These are phyloP conservation scores for Cistogaster globosa DNA, from an alignment of 2,888 invertebrate genomes.

Conservation along the genomic window DNA sequence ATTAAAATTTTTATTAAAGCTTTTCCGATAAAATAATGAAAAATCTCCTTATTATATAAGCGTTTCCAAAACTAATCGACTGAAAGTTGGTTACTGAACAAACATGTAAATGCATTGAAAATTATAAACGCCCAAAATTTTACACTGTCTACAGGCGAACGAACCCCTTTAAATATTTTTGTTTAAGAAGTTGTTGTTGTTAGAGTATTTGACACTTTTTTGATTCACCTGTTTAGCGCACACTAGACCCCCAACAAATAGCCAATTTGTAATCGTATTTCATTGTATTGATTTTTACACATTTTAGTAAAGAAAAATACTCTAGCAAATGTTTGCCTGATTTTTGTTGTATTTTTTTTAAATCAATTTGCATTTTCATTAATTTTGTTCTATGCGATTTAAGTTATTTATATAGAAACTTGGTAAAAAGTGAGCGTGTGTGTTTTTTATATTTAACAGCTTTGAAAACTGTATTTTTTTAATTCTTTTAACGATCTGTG, in stretches of 20 bases:
- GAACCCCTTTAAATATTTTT: neutral
- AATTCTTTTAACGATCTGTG: neutral
- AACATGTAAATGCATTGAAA: no score
- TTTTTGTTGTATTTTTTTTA: conserved; percentile 25
- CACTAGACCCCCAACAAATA: conserved; percentile 54
- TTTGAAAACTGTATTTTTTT: conserved; percentile 41
- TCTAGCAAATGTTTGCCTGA: neutral
- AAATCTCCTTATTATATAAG: no score
- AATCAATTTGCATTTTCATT: conserved; percentile 53
- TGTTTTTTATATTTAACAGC: conserved; percentile 43
- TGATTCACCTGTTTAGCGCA: conserved; percentile 46
- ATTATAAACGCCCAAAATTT: no score
- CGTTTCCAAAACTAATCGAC: no score
- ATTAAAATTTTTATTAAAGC: no score
- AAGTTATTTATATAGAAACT: neutral
- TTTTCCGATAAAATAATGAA: no score
- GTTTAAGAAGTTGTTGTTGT: neutral
- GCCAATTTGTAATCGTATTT: conserved; percentile 53
- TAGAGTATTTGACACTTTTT: conserved; percentile 53
- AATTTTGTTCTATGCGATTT: conserved; percentile 7
- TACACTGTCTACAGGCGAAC: neutral
- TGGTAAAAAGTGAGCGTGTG: neutral
- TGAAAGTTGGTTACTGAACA: no score
- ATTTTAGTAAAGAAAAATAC: conserved; percentile 2
- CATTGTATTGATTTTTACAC: conserved; percentile 39